phyloP scores from a whole-genome alignment of 2,113 vertebrate genomes.

The pig (Sus scrofa) region T2T-Sscrofa CM000816.6:85698501-85699000 shows the following conservation, averaged over 20 bases:
- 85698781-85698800: background rate
- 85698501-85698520: background rate
- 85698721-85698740: background rate
- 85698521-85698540: background rate
- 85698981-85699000: background rate
- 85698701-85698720: background rate
- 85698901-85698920: background rate
- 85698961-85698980: background rate
- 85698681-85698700: background rate
- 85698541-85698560: background rate
- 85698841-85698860: background rate
- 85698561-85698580: background rate
- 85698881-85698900: background rate
- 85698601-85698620: background rate
- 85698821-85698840: background rate
- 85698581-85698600: background rate
- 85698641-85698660: background rate
- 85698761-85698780: background rate
- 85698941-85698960: background rate
- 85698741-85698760: background rate
- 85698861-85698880: background rate
- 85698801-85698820: background rate
- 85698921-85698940: background rate
- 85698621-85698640: background rate
- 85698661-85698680: background rate